A percentile compares a stretch with the other conserved stretches of the same genome.
phyloP scores from a whole-genome alignment of 2,888 invertebrate species.

The Alentia gelatinosa region DNA sequence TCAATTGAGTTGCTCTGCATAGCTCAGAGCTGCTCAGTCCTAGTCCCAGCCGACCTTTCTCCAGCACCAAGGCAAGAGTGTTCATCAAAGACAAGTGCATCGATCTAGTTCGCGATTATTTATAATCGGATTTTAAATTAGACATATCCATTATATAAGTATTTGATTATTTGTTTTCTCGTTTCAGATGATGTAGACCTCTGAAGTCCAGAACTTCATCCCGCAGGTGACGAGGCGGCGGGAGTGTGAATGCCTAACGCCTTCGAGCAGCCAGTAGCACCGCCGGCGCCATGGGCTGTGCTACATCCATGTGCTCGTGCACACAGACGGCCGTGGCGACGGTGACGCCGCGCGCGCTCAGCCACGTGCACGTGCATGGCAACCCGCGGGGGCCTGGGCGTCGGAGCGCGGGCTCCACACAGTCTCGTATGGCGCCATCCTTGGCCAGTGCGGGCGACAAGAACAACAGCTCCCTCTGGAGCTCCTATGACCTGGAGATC shows the following conservation, averaged over 20 bases:
- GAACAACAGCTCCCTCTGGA: conserved; percentile 2
- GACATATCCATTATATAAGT: not conserved
- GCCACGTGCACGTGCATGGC: not conserved
- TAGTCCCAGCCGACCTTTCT: too few species aligned
- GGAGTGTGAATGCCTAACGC: not conserved
- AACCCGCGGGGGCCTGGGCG: not conserved
- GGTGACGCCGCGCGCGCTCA: not conserved
- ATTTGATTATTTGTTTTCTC: not conserved
- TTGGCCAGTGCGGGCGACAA: not conserved
- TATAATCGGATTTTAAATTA: not conserved
- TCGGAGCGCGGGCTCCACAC: not conserved
- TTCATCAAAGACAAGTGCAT: not conserved
- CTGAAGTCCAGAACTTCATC: not conserved
- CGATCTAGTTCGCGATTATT: not conserved
- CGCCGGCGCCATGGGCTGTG: conserved; percentile 11
- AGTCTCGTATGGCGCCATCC: not conserved
- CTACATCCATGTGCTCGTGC: conserved; percentile 11
- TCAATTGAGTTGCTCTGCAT: too few species aligned
- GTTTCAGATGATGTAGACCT: not conserved
- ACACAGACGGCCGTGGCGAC: conserved; percentile 17
- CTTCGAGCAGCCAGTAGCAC: not conserved
- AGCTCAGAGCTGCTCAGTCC: too few species aligned
- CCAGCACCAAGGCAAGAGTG: too few species aligned
- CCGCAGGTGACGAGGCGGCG: not conserved
- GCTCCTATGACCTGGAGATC: not conserved